Evolutionary conservation across 2,888 invertebrate genomes (phyloP), one percentile per base, ranked within the genome.

Genomic region (Mythimna impura): DNA sequence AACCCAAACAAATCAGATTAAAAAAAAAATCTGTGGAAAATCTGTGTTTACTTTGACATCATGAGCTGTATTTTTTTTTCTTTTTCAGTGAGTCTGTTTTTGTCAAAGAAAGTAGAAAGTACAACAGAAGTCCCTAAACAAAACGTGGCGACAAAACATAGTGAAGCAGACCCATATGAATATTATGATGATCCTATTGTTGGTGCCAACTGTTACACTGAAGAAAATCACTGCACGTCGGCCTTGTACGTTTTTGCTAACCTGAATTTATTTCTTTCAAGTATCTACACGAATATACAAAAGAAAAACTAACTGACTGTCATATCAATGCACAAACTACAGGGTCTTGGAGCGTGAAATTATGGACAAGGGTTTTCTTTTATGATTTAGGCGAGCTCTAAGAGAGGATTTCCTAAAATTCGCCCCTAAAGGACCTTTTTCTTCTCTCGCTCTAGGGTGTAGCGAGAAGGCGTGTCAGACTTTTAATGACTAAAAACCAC

Each of bases 1-100:
- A 52, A 22, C 7, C 4, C 5, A 2, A 14, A 17, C 1, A 14
- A 47, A 5, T 17, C 14, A 14, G 14, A 47, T 14, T 5, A 47
- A 47, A 47, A 47, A 17, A 9, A 36, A 36, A 36, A 8, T 25
- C n/a, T n/a, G n/a, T n/a, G n/a, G n/a, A n/a, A n/a, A n/a, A n/a
- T n/a, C n/a, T n/a, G n/a, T n/a, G n/a, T n/a, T n/a, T 6, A 2
- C n/a, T 25, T 55, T 1, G 3, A 58, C 8, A 10, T 5, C 12
- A 12, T 47, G 5, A 30, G 14, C 0, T 3, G 25, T 25, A 14
- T 7, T 1, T 9, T 65, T 52, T 25, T 36, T 50, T 22, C 20
- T 43, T 10, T 78, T 78, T 67, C 52, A 78, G 78, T 66, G 3
- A 9, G 12, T 34, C 54, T 55, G n/a, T 69, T n/a, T 50, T 8